Percentiles rank a stretch among this genome's conserved stretches.
Conservation (phyloP, 2,888 invertebrate genomes). For the Epiblema foenella region DNA sequence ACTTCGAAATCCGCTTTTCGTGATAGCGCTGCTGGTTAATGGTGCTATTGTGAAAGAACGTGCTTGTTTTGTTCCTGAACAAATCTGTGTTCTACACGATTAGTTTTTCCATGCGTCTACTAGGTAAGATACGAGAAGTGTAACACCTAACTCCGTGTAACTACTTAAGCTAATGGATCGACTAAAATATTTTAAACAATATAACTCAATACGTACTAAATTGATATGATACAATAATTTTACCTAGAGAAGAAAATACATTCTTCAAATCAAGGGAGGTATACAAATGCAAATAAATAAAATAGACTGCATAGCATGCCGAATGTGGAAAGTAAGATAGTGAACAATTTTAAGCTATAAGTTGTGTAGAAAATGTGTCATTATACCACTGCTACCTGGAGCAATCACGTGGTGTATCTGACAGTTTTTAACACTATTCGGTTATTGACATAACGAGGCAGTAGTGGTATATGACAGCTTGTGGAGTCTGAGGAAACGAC, state of each 20-base stretch:
- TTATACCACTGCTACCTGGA: conserved; percentile 5
- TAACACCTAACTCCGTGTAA: background rate
- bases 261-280: conserved; percentile 13
- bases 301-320: conserved; percentile 38
- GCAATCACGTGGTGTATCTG: background rate
- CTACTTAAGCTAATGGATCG: conserved; percentile 27
- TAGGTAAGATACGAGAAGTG: conserved; percentile 4
- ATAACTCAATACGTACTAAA: conserved; percentile 4
- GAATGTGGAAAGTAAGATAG: conserved; percentile 37
- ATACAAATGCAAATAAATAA: conserved; percentile 40
- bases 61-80: conserved; percentile 24
- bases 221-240: background rate
- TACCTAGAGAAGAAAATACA: conserved; percentile 17
- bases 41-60: conserved; percentile 29
- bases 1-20: too few relatives aligned
- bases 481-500: conserved; percentile 3
- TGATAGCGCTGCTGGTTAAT: background rate
- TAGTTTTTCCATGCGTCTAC: conserved; percentile 36
- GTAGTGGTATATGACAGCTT: conserved; percentile 16
- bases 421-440: background rate
- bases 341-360: conserved; percentile 35
- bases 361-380: conserved; percentile 20
- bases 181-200: conserved; percentile 13
- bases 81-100: conserved; percentile 25
- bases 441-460: background rate